Base-by-base conservation (phyloP, 2,888 invertebrate genomes). In the Napeogenes inachia region DNA sequence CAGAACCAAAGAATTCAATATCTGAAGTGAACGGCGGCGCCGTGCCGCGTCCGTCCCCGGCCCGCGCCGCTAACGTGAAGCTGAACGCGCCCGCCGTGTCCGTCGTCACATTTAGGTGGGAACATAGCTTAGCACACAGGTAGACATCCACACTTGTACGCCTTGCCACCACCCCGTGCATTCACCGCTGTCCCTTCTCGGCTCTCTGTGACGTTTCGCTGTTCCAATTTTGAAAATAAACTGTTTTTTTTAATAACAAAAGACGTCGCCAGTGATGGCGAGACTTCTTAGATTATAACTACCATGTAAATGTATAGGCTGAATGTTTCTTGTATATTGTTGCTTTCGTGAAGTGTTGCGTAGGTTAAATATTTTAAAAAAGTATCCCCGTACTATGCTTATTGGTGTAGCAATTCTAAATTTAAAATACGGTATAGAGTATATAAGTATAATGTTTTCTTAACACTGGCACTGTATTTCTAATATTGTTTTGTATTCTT, bases 81-180 rank as follows among this genome's bases (percentile, higher is more conserved):
- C 85, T 91, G 42, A 88, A 89, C 82, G 92, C 94, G 79, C 95
- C 96, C 75, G 95, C 96, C 75, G 94, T 96, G 84, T 96, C 95
- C 86, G 95, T 96, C 87, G 96, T 96, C 91, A 96, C 96, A 91
- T 96, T 96, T 95, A 96, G 96, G 96, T 96, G 95, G 95, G 95
- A 93, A 92, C 91, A 91, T 91, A 92, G 91, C 92, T 89, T 81
- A 84, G 85, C 87, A 85, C 91, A 86, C 92, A 92, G 93, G 93
- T 93, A 93, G 94, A 94, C 91, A 91, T 91, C 91, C 89, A 82
- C 82, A 78, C 78, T 71, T 65, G 62, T 65, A 69, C 70, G 67
- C 80, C 65, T 74, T 61, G 58, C 66, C 66, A 73, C 77, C 70
- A 75, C 73, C 74, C 63, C 70, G 42, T 12, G 42, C 63, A 68